phyloP scores from a whole-genome alignment of 2,113 vertebrate genomes.

The Phrynocephalus versicolor region DNA sequence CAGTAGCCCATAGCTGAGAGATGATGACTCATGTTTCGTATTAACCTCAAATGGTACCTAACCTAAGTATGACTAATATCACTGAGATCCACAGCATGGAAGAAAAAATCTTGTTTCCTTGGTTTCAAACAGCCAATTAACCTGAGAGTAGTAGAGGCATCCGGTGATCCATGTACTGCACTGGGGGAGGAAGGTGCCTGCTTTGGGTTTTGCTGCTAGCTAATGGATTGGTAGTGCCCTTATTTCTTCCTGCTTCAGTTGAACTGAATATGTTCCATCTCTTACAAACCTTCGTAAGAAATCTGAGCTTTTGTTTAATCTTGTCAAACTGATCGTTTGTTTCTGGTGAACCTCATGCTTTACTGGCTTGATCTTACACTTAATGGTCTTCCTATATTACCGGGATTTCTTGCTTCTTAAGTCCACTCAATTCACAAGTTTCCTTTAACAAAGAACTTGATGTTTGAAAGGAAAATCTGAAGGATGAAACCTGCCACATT shows the following conservation, averaged over 20 bases:
- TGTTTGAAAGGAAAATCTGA: slow-evolving; percentile 19
- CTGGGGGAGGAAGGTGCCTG: no score
- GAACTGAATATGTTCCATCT: slow-evolving; percentile 35
- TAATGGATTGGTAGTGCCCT: slow-evolving; percentile 14
- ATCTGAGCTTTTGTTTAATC: slow-evolving; percentile 10
- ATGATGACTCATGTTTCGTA: no score
- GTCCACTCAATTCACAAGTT: slow-evolving; percentile 17
- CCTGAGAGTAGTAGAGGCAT: not conserved
- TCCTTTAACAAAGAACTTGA: slow-evolving; percentile 18
- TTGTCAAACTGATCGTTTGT: slow-evolving; percentile 26
- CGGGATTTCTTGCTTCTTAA: slow-evolving; percentile 8
- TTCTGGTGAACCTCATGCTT: not conserved
- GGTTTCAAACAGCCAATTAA: not conserved
- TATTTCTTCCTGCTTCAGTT: slow-evolving; percentile 18
- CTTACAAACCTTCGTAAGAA: slow-evolving; percentile 8
- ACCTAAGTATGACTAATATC: not conserved
- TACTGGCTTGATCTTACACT: not conserved
- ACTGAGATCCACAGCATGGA: not conserved
- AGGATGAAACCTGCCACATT: slow-evolving; percentile 30
- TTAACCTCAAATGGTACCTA: not conserved
- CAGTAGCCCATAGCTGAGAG: no score
- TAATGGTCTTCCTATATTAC: slow-evolving; percentile 13
- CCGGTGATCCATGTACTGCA: no score
- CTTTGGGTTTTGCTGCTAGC: no score
- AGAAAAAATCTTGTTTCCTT: not conserved